A percentile compares a stretch with the other conserved stretches of the same genome.
phyloP scores from a whole-genome alignment of 2,888 invertebrate species.

The Archaeoteleia sp. region DNA sequence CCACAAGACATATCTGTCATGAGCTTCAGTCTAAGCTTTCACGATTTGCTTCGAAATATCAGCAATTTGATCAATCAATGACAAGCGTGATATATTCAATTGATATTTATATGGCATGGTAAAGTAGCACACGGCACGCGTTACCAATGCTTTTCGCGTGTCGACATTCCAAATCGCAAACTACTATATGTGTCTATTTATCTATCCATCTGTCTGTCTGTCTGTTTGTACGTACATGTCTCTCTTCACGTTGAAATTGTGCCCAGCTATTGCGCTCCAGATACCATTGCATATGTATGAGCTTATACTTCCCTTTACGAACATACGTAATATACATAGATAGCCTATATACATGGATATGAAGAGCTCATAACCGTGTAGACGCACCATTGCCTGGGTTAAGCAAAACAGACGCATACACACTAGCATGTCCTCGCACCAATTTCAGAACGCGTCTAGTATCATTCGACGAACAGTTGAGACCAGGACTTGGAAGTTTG shows the following conservation, averaged over 20 bases:
- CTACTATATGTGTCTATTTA: slow-evolving; percentile 32
- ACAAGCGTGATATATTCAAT: background rate
- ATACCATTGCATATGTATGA: slow-evolving; percentile 54
- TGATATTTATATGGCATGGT: slow-evolving; percentile 6
- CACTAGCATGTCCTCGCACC: no score
- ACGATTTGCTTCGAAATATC: background rate
- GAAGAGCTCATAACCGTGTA: slow-evolving; percentile 39
- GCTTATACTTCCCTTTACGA: slow-evolving; percentile 49
- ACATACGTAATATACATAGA: slow-evolving; percentile 11
- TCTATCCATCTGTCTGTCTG: slow-evolving; percentile 45
- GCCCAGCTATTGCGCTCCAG: slow-evolving; percentile 52
- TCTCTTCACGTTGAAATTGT: slow-evolving; percentile 49
- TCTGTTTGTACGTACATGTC: slow-evolving; percentile 41
- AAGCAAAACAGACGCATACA: slow-evolving; percentile 6
- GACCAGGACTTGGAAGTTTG: slow-evolving; percentile 27
- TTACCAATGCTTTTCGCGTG: slow-evolving; percentile 18
- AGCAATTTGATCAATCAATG: slow-evolving; percentile 5
- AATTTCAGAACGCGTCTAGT: background rate
- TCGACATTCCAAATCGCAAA: slow-evolving; percentile 24
- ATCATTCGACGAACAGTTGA: slow-evolving; percentile 16
- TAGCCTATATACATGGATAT: slow-evolving; percentile 31
- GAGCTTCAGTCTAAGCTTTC: background rate
- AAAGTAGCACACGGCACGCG: slow-evolving; percentile 4
- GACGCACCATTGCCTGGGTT: slow-evolving; percentile 46
- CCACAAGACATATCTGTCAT: no score